These are phyloP conservation scores for Kuschelorhynchus macadamiae DNA, from an alignment of 2,888 invertebrate species.

Conservation along the genomic window DNA sequence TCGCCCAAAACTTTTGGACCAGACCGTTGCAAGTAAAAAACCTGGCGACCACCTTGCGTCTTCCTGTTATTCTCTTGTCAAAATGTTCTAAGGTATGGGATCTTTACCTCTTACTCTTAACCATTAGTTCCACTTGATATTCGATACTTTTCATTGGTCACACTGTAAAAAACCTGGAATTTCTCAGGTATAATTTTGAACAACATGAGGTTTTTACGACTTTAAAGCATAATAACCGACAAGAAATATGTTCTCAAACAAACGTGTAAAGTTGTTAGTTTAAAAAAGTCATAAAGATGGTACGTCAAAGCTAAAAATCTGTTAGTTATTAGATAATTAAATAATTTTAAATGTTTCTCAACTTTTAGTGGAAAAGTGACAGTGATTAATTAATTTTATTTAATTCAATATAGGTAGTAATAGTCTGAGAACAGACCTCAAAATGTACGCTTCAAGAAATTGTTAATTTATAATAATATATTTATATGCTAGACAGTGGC, in stretches of 20 bases:
- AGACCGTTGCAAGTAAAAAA: slow-evolving; percentile 24
- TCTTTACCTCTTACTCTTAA: slow-evolving; percentile 28
- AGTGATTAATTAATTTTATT: no score
- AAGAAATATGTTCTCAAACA: slow-evolving; percentile 15
- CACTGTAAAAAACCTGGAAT: slow-evolving; percentile 17
- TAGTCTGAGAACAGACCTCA: no score
- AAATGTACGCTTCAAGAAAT: no score
- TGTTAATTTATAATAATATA: no score
- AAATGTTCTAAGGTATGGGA: slow-evolving; percentile 20
- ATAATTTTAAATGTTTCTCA: no score
- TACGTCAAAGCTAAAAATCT: no score
- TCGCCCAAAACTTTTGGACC: slow-evolving; percentile 3
- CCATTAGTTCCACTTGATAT: slow-evolving; percentile 45
- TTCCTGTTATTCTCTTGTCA: slow-evolving; percentile 29
- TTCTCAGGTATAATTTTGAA: slow-evolving; percentile 32
- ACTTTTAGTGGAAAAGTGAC: no score
- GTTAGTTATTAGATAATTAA: no score
- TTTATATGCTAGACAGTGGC: no score
- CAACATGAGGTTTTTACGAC: slow-evolving; percentile 10
- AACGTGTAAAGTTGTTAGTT: no score
- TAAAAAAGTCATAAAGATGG: no score
- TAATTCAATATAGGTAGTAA: no score
- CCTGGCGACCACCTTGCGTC: slow-evolving; percentile 34
- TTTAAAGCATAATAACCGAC: background rate
- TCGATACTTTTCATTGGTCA: slow-evolving; percentile 39